phyloP scores from a whole-genome alignment of 2,113 vertebrate genomes.

The Rutilus rutilus region DNA sequence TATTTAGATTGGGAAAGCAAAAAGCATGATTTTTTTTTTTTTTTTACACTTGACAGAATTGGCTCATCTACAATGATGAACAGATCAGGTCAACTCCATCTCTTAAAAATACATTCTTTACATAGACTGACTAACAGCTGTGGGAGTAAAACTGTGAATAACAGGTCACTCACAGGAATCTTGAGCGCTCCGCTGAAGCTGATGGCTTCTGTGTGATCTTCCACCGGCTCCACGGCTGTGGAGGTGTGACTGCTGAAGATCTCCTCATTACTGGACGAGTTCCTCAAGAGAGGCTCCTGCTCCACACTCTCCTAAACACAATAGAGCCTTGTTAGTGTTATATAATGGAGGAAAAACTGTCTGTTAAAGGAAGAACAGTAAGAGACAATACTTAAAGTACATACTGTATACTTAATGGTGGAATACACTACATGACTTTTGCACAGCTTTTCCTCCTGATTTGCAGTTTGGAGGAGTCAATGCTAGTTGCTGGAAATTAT shows the following conservation, averaged over 20 bases:
- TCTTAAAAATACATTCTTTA: not conserved
- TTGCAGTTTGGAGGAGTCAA: not conserved
- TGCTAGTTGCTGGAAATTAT: not conserved
- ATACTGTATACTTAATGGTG: not conserved
- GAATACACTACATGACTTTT: not conserved
- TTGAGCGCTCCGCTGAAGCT: constrained; percentile 87
- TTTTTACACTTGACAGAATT: not conserved
- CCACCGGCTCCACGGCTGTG: constrained; percentile 42
- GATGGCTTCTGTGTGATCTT: constrained; percentile 81
- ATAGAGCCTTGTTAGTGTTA: not conserved
- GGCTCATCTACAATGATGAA: not conserved
- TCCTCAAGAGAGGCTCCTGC: constrained; percentile 69
- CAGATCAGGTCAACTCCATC: not conserved
- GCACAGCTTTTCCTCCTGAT: not conserved
- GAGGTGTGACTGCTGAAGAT: constrained; percentile 55
- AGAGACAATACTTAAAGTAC: not conserved
- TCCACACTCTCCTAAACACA: constrained; percentile 61
- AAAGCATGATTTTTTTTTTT: not conserved
- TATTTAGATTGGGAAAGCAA: not conserved
- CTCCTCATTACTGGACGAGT: constrained; percentile 63
- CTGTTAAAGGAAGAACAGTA: not conserved
- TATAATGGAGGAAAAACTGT: not conserved
- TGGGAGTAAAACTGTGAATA: not conserved
- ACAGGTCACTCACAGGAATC: constrained; percentile 86
- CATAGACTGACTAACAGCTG: not conserved